Conservation (phyloP, 2,888 invertebrate genomes). For the Himalopsyche anomala region DNA sequence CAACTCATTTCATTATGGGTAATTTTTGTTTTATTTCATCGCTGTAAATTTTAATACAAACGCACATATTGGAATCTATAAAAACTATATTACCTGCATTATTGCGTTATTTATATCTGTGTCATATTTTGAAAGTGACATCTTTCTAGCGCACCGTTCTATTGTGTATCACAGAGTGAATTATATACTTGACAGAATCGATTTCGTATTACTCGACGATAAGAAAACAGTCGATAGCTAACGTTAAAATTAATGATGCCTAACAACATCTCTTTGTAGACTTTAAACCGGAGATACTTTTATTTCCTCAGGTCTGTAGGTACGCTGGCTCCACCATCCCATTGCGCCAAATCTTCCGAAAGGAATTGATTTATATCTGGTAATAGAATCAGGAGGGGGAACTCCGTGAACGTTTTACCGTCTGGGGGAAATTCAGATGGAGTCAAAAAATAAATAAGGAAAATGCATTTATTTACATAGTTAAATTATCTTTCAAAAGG, state of each 20-base stretch:
- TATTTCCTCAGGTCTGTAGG: slow-evolving; percentile 19
- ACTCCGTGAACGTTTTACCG: background rate
- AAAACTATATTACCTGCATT: too few species aligned
- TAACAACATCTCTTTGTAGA: slow-evolving; percentile 26
- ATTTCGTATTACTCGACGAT: slow-evolving; percentile 15
- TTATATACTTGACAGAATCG: background rate
- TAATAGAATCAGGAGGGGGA: slow-evolving; percentile 4
- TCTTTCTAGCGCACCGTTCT: too few species aligned
- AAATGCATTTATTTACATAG: background rate
- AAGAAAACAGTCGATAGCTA: slow-evolving; percentile 13
- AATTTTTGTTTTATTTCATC: too few species aligned
- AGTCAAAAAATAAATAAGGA: slow-evolving; percentile 7
- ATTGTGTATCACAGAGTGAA: background rate
- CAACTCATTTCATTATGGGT: too few species aligned
- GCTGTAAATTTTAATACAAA: too few species aligned
- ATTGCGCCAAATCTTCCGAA: slow-evolving; percentile 26
- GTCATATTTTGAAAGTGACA: too few species aligned
- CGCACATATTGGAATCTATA: too few species aligned
- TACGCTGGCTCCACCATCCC: background rate
- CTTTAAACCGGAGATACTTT: slow-evolving; percentile 20
- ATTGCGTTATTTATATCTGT: too few species aligned
- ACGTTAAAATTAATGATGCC: slow-evolving; percentile 18
- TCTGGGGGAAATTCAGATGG: background rate
- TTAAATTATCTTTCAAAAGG: background rate
- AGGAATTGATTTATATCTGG: slow-evolving; percentile 34